Evolutionary conservation across 2,113 vertebrate species (phyloP).

Genomic region (Takifugu bimaculatus): DNA sequence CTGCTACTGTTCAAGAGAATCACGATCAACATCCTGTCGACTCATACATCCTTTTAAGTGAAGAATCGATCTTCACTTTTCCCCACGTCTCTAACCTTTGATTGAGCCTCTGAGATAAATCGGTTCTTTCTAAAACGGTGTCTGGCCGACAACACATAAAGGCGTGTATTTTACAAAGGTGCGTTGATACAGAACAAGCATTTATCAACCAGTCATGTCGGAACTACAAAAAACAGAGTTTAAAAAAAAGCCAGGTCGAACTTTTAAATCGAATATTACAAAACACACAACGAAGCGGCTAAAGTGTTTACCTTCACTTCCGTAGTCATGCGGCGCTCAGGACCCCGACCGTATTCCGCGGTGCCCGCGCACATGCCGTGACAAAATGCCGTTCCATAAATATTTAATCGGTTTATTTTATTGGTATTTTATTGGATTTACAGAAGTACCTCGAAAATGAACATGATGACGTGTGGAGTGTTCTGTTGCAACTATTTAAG

Average conservation of each 20-base stretch:
- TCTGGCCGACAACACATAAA: too few species aligned
- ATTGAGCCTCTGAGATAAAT: too few species aligned
- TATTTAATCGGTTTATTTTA: not conserved
- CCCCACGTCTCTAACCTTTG: too few species aligned
- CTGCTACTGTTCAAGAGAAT: not conserved
- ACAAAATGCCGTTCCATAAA: not conserved
- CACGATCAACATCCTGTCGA: not conserved
- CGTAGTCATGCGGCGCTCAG: conserved; percentile 5
- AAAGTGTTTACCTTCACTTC: conserved; percentile 48
- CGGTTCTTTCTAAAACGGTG: not conserved
- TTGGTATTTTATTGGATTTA: not conserved
- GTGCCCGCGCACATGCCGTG: conserved; percentile 16
- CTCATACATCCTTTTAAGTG: not conserved
- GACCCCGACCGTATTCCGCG: conserved; percentile 21
- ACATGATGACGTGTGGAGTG: too few species aligned
- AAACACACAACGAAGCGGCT: accelerated
- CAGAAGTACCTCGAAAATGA: too few species aligned
- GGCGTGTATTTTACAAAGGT: too few species aligned
- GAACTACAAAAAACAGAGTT: too few species aligned
- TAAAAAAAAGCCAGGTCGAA: not conserved
- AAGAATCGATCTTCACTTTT: too few species aligned
- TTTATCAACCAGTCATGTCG: too few species aligned
- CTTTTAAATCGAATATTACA: accelerated
- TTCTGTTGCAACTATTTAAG: too few species aligned
- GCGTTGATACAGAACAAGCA: too few species aligned